Evolutionary conservation across 2,113 vertebrate species (phyloP).

Genomic region (Lutjanus erythropterus): DNA sequence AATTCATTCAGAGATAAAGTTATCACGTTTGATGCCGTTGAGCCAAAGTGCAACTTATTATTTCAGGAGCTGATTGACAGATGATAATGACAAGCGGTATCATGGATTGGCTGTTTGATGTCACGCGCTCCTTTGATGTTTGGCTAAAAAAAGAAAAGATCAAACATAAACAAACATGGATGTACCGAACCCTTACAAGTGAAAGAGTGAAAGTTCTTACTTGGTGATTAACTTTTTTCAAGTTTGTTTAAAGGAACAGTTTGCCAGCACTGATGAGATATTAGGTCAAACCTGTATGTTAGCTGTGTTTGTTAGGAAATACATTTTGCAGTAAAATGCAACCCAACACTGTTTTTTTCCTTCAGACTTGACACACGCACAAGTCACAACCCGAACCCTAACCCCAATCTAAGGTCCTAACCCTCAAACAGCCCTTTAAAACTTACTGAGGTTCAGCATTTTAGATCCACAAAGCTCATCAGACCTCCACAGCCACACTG

Average conservation of each 20-base stretch:
- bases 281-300: conserved; percentile 5
- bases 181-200: conserved; percentile 18
- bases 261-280: conserved; percentile 4
- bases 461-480: too few species aligned
- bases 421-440: too few species aligned
- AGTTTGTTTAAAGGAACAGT: conserved; percentile 30
- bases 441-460: too few species aligned
- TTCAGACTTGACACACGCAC: not conserved
- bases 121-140: conserved; percentile 65
- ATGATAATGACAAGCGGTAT: conserved; percentile 65
- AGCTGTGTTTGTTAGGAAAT: not conserved
- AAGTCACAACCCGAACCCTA: too few species aligned
- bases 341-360: too few species aligned
- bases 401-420: too few species aligned
- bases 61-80: conserved; percentile 71
- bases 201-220: conserved; percentile 29
- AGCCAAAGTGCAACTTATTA: conserved; percentile 51
- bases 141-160: conserved; percentile 20
- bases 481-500: too few species aligned
- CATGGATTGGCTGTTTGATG: conserved; percentile 61
- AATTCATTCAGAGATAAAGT: conserved; percentile 56
- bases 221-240: conserved; percentile 18
- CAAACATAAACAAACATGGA: conserved; percentile 48
- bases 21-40: conserved; percentile 44
- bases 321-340: too few species aligned